Evolutionary conservation across 2,888 invertebrate genomes (phyloP).

Genomic region (Acholoe squamosa): DNA sequence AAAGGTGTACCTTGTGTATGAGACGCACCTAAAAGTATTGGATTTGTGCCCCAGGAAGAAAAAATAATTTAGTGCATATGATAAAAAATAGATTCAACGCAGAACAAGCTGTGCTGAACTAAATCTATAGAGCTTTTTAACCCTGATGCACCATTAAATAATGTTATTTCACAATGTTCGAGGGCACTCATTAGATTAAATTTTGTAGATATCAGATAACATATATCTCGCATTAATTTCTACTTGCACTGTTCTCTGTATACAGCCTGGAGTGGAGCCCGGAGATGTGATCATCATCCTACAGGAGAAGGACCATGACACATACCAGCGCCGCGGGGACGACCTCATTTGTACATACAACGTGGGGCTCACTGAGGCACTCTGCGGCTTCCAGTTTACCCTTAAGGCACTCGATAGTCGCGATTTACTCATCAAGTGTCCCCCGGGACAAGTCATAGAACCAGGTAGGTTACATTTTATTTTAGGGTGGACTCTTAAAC

Average conservation of each 20-base stretch:
- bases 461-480: conserved; percentile 90
- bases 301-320: conserved; percentile 90
- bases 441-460: conserved; percentile 92
- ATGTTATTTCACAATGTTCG: no score
- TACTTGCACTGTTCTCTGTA: conserved; percentile 67
- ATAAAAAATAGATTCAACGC: no score
- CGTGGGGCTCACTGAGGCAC: conserved; percentile 92
- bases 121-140: no score
- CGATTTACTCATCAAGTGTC: conserved; percentile 90
- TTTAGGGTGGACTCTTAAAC: no score
- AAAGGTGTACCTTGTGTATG: no score
- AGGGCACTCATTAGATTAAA: no score
- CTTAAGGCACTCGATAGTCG: conserved; percentile 95
- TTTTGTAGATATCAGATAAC: no score
- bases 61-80: no score
- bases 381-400: conserved; percentile 93
- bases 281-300: conserved; percentile 95
- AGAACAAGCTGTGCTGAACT: no score
- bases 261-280: conserved; percentile 90
- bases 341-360: conserved; percentile 88
- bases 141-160: no score
- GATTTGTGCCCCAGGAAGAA: no score
- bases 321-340: conserved; percentile 90
- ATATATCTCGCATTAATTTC: not conserved
- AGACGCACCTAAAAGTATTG: no score